phyloP scores from a whole-genome alignment of 2,888 invertebrate species.

The Oligia fasciuncula region DNA sequence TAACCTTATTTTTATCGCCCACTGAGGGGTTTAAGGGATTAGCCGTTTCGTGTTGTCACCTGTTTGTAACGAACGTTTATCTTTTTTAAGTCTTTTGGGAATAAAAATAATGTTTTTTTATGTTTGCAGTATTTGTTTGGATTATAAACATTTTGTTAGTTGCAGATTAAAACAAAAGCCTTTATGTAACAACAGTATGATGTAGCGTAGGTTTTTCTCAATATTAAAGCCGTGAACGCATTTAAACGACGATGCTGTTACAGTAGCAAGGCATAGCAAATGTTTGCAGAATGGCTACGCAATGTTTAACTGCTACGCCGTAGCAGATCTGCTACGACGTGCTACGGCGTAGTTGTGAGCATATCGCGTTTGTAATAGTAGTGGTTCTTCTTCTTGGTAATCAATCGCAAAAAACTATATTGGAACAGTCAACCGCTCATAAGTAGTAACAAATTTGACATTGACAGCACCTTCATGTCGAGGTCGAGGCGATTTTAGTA shows the following conservation, averaged over 20 bases:
- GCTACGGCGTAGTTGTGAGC: slow-evolving; percentile 1
- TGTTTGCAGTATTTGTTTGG: not conserved
- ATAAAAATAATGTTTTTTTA: not conserved
- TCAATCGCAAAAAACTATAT: too few relatives aligned
- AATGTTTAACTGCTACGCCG: not conserved
- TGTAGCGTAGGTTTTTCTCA: not conserved
- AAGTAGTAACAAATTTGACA: not conserved
- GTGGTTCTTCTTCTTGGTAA: too few relatives aligned
- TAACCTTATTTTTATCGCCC: slow-evolving; percentile 47
- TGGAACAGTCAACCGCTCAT: too few relatives aligned
- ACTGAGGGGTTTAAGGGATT: slow-evolving; percentile 23
- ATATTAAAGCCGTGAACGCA: too few relatives aligned
- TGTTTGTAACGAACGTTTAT: not conserved
- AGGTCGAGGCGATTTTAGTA: not conserved
- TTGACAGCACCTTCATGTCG: not conserved
- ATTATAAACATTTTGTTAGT: not conserved
- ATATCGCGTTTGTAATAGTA: too few relatives aligned
- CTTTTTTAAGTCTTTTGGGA: not conserved
- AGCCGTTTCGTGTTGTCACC: slow-evolving; percentile 14
- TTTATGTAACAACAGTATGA: too few relatives aligned
- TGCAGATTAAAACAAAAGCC: not conserved
- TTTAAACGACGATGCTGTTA: not conserved
- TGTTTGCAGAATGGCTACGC: not conserved
- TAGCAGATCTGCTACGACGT: slow-evolving; percentile 1
- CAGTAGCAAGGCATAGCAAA: not conserved